Evolutionary conservation across 2,888 invertebrate species (phyloP).

Genomic region (Cataglyphis livida): DNA sequence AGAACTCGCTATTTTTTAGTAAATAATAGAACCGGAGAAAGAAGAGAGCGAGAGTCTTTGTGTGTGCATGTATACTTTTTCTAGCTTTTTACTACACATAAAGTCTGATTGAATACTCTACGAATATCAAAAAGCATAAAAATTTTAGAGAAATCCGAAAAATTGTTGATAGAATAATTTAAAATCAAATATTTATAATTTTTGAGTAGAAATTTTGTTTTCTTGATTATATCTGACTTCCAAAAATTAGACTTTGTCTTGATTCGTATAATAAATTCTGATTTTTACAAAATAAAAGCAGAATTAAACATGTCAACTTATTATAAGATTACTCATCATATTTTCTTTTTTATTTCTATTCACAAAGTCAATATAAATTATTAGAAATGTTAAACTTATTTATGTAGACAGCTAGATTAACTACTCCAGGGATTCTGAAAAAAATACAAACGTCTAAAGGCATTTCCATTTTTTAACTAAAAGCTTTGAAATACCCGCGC

Average conservation of each 20-base stretch:
- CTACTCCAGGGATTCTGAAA: neutral
- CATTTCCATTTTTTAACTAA: neutral
- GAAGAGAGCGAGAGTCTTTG: neutral
- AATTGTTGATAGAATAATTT: neutral
- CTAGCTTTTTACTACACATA: too few species aligned
- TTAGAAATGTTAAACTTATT: neutral
- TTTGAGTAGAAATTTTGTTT: neutral
- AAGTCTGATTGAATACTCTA: too few species aligned
- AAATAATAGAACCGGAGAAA: neutral
- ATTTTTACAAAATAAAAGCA: neutral
- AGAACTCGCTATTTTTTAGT: neutral
- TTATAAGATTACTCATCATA: neutral
- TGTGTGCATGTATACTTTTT: too few species aligned
- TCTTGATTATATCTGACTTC: neutral
- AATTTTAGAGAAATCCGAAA: neutral
- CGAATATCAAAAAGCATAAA: too few species aligned
- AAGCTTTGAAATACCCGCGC: neutral
- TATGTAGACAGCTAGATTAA: neutral
- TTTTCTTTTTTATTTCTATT: neutral
- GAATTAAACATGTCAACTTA: neutral
- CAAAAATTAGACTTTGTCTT: neutral
- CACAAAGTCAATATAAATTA: neutral
- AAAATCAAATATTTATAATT: neutral
- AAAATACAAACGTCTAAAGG: neutral
- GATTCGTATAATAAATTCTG: neutral